Evolutionary conservation across 2,888 invertebrate genomes (phyloP).

Genomic region (Philonicus albiceps): DNA sequence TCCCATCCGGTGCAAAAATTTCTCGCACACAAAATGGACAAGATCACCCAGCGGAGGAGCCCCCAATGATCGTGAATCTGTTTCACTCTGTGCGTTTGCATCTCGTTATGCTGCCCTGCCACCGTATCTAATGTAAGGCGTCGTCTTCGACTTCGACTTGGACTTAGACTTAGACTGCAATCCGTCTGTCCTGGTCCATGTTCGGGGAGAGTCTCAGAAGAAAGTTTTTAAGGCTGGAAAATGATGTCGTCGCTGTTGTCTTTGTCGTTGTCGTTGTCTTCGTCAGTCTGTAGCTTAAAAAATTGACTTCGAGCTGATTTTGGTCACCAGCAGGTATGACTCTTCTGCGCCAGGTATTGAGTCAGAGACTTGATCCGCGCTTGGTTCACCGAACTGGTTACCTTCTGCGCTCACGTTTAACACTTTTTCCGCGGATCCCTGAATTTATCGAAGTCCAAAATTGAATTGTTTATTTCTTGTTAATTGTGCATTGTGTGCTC

Average conservation of each 20-base stretch:
- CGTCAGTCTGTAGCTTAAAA: neutral
- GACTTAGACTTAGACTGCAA: neutral
- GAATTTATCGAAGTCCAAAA: neutral
- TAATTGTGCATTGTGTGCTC: slow-evolving; percentile 9
- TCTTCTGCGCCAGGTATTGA: neutral
- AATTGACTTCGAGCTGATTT: neutral
- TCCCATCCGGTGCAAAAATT: neutral
- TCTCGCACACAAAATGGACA: neutral
- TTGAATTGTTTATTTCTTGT: neutral
- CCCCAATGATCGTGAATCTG: neutral
- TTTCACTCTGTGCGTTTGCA: slow-evolving; percentile 11
- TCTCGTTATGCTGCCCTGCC: neutral
- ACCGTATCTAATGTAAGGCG: neutral
- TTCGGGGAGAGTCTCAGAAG: neutral
- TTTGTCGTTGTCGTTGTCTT: neutral
- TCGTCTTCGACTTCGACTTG: neutral
- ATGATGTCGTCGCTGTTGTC: neutral
- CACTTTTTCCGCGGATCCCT: slow-evolving; percentile 1
- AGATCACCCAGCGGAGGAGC: neutral
- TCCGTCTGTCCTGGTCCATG: neutral
- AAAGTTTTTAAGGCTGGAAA: neutral
- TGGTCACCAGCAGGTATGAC: neutral
- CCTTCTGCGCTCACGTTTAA: neutral
- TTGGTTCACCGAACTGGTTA: slow-evolving; percentile 7
- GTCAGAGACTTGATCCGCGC: neutral